These are phyloP conservation scores for Phenganax marumi DNA, from an alignment of 92 coral and sea anemone species.

Conservation along the genomic window DNA sequence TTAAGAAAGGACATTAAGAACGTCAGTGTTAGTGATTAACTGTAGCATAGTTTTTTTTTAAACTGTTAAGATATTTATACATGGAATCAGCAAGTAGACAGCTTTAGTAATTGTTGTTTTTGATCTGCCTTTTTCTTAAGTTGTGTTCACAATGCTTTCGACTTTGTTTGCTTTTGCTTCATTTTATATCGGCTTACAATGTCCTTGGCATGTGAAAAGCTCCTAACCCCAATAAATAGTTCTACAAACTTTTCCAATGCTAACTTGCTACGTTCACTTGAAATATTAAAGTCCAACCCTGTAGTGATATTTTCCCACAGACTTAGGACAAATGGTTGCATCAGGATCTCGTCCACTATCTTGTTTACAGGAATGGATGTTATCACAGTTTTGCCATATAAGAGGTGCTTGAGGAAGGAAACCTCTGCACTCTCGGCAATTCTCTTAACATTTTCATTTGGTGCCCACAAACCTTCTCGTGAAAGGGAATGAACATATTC, in stretches of 20 bases:
- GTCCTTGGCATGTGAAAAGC: constrained; percentile 58
- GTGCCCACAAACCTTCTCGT: constrained; percentile 62
- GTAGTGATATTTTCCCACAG: constrained; percentile 15
- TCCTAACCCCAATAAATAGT: constrained; percentile 51
- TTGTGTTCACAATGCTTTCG: constrained; percentile 57
- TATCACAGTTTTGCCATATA: background rate
- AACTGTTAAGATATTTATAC: too few relatives aligned
- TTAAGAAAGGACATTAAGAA: too few relatives aligned
- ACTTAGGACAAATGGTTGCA: background rate
- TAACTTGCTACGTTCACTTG: background rate
- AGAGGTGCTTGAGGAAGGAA: background rate
- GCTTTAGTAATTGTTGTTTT: too few relatives aligned
- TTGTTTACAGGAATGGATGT: background rate
- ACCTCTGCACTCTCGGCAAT: constrained; percentile 5
- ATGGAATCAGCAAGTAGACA: too few relatives aligned
- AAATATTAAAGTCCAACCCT: background rate
- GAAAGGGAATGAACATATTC: constrained; percentile 44
- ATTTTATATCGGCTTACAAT: constrained; percentile 52
- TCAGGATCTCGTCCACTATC: constrained; percentile 11
- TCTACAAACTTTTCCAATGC: constrained; percentile 41
- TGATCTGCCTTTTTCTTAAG: constrained; percentile 9
- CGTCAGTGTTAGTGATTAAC: too few relatives aligned
- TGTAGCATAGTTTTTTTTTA: too few relatives aligned
- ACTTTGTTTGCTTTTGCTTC: constrained; percentile 37
- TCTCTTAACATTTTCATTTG: background rate